Percentiles rank a stretch among this genome's conserved stretches.
These are phyloP conservation scores for Apis florea DNA, from an alignment of 1,140 invertebrate species.

Conservation along the genomic window DNA sequence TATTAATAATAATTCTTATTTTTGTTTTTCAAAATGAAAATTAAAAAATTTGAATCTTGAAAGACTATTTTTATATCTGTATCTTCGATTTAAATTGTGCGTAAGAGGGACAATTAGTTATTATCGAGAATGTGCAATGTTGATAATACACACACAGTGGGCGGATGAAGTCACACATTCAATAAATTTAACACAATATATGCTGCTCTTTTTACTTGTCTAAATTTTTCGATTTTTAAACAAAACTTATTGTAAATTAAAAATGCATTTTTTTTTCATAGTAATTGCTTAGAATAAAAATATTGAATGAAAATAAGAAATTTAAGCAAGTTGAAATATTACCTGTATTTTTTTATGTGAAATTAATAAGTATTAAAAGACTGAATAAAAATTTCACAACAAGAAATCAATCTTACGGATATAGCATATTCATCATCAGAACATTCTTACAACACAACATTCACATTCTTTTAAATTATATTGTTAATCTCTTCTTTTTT, in stretches of 20 bases:
- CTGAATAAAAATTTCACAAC: not conserved
- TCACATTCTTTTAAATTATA: constrained; percentile 30
- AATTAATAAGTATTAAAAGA: constrained; percentile 14
- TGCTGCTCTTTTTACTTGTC: not conserved
- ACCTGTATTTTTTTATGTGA: constrained; percentile 5
- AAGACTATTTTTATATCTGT: constrained; percentile 15
- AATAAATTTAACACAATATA: constrained; percentile 21
- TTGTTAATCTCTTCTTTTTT: constrained; percentile 50
- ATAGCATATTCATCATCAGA: constrained; percentile 6
- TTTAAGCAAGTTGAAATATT: constrained; percentile 12
- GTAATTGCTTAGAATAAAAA: not conserved
- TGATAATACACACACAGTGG: constrained; percentile 46
- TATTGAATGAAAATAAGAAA: not conserved
- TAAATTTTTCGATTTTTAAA: not conserved
- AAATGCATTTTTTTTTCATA: not conserved
- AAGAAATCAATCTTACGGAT: not conserved
- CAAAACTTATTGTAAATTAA: not conserved
- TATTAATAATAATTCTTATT: not conserved
- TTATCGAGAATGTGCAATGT: constrained; percentile 46
- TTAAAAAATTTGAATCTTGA: not conserved
- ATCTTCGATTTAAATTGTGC: constrained; percentile 53
- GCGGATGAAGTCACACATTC: constrained; percentile 45
- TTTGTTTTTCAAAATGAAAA: not conserved
- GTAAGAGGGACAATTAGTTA: constrained; percentile 39
- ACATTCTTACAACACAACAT: constrained; percentile 12